Conservation (phyloP, 2,113 vertebrate species). For the Clarias gariepinus region DNA sequence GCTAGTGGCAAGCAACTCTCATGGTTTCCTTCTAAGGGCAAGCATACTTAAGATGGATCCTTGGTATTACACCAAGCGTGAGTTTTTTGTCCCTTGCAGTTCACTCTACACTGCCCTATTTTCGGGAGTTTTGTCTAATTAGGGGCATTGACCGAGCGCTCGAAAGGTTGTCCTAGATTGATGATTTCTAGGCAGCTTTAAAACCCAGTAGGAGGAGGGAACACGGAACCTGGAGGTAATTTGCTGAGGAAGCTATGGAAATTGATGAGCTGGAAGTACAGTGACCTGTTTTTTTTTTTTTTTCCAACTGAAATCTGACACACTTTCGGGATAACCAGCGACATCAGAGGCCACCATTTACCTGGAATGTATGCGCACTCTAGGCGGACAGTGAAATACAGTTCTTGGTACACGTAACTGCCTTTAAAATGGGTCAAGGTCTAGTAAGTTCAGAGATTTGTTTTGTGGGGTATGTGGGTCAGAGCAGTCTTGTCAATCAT, state of each 20-base stretch:
- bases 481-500: constrained; percentile 41
- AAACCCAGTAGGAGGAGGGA: constrained; percentile 47
- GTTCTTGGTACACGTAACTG: no score
- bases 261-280: constrained; percentile 63
- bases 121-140: constrained; percentile 61
- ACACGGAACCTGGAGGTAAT: constrained; percentile 18
- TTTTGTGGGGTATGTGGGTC: background rate
- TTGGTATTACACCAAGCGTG: constrained; percentile 44
- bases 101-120: constrained; percentile 51
- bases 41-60: constrained; percentile 14
- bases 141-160: constrained; percentile 53
- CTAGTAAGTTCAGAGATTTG: background rate
- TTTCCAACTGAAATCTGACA: constrained; percentile 44
- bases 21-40: constrained; percentile 13
- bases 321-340: background rate
- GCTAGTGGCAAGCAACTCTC: background rate
- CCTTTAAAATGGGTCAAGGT: background rate
- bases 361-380: background rate
- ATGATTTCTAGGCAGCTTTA: constrained; percentile 57
- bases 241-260: constrained; percentile 41
- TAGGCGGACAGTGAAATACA: background rate
- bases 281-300: constrained; percentile 59
- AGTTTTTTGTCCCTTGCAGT: constrained; percentile 6
- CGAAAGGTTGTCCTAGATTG: constrained; percentile 63
- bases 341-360: background rate